Evolutionary conservation across 2,113 vertebrate species (phyloP).

Genomic region (Piaya cayana): DNA sequence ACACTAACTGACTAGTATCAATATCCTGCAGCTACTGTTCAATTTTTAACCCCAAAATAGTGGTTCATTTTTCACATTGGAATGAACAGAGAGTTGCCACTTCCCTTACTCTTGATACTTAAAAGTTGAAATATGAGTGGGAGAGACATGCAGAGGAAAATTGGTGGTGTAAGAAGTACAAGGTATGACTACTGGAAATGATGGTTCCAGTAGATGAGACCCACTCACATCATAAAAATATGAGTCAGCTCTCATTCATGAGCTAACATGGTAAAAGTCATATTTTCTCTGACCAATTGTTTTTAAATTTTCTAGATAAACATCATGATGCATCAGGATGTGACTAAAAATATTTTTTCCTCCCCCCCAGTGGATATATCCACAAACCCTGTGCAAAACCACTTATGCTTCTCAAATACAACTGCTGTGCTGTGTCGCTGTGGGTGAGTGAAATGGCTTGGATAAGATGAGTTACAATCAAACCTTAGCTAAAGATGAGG

Average conservation of each 20-base stretch:
- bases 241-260: slow-evolving; percentile 49
- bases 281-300: slow-evolving; percentile 47
- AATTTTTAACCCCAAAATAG: neutral
- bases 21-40: neutral
- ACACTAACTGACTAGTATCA: neutral
- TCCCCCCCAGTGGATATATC: neutral
- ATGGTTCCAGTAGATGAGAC: slow-evolving; percentile 37
- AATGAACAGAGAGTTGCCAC: neutral
- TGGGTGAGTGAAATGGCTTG: neutral
- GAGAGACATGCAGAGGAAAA: neutral
- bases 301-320: slow-evolving; percentile 54
- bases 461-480: neutral
- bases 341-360: slow-evolving; percentile 19
- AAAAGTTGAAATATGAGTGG: neutral
- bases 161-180: slow-evolving; percentile 4
- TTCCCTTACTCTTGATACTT: neutral
- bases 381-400: slow-evolving; percentile 57
- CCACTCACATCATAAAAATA: slow-evolving; percentile 50
- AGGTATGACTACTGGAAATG: slow-evolving; percentile 22
- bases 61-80: neutral
- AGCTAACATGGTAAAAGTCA: slow-evolving; percentile 7
- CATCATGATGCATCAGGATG: slow-evolving; percentile 48
- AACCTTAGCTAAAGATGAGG: neutral
- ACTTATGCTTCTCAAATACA: neutral
- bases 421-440: neutral